A percentile compares a stretch with the other conserved stretches of the same genome.
phyloP scores from a whole-genome alignment of 53 echinoderm and acorn worm species.

The Paelopatides confundens region DNA sequence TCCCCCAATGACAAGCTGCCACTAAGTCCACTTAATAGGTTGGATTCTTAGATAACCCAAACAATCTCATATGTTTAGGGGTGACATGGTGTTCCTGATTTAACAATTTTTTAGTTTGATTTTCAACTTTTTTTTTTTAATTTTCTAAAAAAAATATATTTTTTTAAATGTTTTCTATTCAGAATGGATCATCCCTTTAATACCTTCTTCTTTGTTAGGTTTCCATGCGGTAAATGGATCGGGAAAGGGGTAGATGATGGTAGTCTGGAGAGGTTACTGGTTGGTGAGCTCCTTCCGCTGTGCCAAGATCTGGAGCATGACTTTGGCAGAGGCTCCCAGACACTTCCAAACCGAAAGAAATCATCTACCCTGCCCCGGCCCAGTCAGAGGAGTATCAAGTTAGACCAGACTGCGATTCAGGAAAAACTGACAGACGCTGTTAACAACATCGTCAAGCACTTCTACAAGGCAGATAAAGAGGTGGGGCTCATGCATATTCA shows the following conservation, averaged over 20 bases:
- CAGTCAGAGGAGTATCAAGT: constrained; percentile 56
- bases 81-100: no score
- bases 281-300: constrained; percentile 82
- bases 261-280: constrained; percentile 91
- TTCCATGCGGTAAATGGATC: constrained; percentile 95
- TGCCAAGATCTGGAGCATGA: constrained; percentile 79
- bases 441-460: constrained; percentile 98
- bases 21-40: no score
- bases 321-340: constrained; percentile 73
- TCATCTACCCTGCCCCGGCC: constrained; percentile 35
- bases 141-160: no score
- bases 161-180: no score
- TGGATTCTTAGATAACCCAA: no score
- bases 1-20: no score
- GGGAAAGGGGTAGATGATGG: constrained; percentile 94
- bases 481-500: constrained; percentile 77
- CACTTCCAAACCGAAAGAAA: constrained; percentile 72
- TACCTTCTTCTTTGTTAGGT: constrained; percentile 61
- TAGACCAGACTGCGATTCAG: constrained; percentile 87
- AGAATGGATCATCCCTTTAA: no score
- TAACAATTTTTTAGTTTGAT: no score
- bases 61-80: no score
- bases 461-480: constrained; percentile 99
- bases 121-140: no score
- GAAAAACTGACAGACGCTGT: constrained; percentile 98